Evolutionary conservation across 2,113 vertebrate genomes (phyloP), one percentile per base, ranked within the genome.

Genomic region (Charina bottae): DNA sequence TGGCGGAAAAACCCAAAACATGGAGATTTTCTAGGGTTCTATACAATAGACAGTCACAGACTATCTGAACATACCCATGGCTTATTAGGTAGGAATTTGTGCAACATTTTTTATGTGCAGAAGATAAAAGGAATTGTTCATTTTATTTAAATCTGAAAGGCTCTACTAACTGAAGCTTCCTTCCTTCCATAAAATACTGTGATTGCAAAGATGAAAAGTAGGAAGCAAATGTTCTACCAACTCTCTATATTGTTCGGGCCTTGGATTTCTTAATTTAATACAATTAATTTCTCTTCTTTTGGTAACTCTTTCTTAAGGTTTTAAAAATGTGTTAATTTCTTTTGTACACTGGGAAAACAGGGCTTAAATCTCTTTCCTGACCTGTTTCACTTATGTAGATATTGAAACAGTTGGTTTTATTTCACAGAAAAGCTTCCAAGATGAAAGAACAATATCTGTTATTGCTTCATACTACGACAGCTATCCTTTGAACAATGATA

Each of bases 1-100:
- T 99, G 98, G 98, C 97, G 97, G 96, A 98, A 98, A 85, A 98
- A 99, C 93, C 98, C 98, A 0, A 95, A 97, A 88, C 98, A 99
- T 93, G 96, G 92, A 89, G 98, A 99, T 95, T 99, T 98, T 93
- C 96, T 99, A 87, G 99, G 99, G 53, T 98, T 99, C 90, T 99
- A 99, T 58, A 98, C 98, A 19, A 4, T 98, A 93, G 98, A 99
- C 93, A 98, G 97, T 91, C 98, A 98, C 93, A 97, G 97, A 60
- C 95, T 99, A 83, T 99, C 99, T 60, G 90, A 96, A 19, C 95
- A 94, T 86, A 98, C 98, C 49, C 98, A 99, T 7, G 99, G 99
- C 64, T 97, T 99, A 13, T 97, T 99, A 95, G 99, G 99, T 99
- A 99, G 64, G 95, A 33, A 11, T 93, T 91, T 23, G 53, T 78